phyloP scores from a whole-genome alignment of 2,797 vertebrate species.

The Pempheris klunzingeri region DNA sequence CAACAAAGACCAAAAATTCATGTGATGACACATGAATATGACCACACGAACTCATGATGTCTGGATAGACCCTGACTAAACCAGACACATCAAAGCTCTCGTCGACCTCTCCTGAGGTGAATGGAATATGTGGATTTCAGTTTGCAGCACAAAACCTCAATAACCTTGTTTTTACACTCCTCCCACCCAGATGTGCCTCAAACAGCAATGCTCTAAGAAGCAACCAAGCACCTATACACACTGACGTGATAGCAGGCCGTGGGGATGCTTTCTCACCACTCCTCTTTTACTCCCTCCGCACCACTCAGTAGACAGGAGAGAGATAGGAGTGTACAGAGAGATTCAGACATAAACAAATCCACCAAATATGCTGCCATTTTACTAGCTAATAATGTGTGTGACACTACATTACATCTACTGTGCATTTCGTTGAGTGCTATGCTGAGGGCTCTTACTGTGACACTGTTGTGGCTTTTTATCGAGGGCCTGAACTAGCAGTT shows the following conservation, averaged over 20 bases:
- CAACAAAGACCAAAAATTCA: conserved; percentile 12
- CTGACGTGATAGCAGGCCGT: conserved; percentile 38
- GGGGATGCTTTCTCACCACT: conserved; percentile 3
- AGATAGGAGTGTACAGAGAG: conserved; percentile 15
- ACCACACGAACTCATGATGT: conserved; percentile 35
- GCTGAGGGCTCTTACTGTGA: conserved; percentile 21
- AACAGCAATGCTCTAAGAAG: conserved; percentile 32
- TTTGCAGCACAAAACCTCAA: conserved; percentile 15
- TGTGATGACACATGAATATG: conserved; percentile 34
- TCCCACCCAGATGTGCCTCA: conserved; percentile 21
- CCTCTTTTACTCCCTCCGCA: conserved; percentile 16
- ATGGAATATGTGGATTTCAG: conserved; percentile 37
- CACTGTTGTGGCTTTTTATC: conserved; percentile 26
- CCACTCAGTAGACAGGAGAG: conserved; percentile 12
- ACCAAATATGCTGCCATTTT: conserved; percentile 23
- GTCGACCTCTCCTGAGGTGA: conserved; percentile 44
- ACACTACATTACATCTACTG: conserved; percentile 11
- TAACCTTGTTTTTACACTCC: conserved; percentile 17
- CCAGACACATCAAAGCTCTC: conserved; percentile 31
- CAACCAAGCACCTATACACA: conserved; percentile 27
- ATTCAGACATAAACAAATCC: conserved; percentile 34
- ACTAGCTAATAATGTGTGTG: conserved; percentile 28
- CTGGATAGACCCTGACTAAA: conserved; percentile 21
- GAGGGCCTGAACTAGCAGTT: background rate
- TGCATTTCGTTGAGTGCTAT: conserved; percentile 19